Percentiles rank a stretch among this genome's conserved stretches.
These are phyloP conservation scores for Crotalus viridis DNA, from an alignment of 2,113 vertebrate genomes.

Conservation along the genomic window DNA sequence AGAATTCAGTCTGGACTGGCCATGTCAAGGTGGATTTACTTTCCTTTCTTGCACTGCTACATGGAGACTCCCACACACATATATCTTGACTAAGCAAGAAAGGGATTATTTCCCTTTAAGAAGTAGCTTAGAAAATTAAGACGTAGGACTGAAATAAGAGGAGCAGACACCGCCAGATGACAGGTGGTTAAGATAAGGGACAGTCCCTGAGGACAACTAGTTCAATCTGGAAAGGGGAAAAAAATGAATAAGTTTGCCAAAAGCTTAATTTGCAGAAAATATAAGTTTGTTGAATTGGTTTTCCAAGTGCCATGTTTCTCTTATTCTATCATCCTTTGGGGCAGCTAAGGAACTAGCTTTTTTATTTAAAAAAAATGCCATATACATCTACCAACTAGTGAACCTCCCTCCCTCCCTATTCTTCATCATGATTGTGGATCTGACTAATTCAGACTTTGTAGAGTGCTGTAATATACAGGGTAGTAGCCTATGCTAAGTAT, in stretches of 20 bases:
- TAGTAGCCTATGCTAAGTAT: not conserved
- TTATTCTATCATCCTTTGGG: not conserved
- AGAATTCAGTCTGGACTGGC: not conserved
- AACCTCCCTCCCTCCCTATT: not conserved
- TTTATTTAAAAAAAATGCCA: not conserved
- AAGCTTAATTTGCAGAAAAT: not conserved
- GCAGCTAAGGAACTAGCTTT: not conserved
- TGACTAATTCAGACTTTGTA: not conserved
- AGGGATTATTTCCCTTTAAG: not conserved
- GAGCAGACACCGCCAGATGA: not conserved
- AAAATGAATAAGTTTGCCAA: fast-evolving
- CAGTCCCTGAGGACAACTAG: not conserved
- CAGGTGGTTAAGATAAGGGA: not conserved
- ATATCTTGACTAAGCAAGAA: not conserved
- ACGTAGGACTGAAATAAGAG: not conserved
- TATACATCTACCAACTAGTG: not conserved
- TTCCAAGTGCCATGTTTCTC: not conserved
- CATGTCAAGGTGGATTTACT: not conserved
- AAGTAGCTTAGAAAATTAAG: conserved; percentile 19
- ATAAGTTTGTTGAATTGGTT: conserved; percentile 19
- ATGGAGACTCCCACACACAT: not conserved
- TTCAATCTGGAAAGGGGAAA: not conserved
- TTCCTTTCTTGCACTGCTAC: not conserved
- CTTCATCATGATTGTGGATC: not conserved
- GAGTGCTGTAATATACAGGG: not conserved